These are phyloP conservation scores for Phodopus roborovskii DNA, from an alignment of 2,113 vertebrate genomes.

Conservation along the genomic window DNA sequence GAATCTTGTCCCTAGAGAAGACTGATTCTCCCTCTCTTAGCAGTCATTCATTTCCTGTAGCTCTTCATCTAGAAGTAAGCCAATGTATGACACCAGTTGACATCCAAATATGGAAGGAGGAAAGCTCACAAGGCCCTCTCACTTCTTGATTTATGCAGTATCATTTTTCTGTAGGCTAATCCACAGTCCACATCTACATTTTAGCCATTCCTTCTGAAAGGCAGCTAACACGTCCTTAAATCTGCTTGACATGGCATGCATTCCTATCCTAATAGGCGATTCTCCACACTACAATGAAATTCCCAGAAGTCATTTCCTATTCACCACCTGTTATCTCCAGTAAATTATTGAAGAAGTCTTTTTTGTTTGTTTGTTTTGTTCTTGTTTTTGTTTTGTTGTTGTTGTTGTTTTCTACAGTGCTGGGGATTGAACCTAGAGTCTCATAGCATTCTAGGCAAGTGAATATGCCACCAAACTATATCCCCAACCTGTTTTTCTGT, in stretches of 20 bases:
- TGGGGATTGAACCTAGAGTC: not conserved
- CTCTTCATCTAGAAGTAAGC: not conserved
- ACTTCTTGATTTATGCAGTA: not conserved
- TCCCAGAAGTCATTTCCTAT: slow-evolving; percentile 4
- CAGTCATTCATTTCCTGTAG: not conserved
- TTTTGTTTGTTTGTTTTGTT: too few relatives aligned
- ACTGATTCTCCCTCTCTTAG: not conserved
- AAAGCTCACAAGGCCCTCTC: not conserved
- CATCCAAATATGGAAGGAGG: not conserved
- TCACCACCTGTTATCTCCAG: slow-evolving; percentile 1
- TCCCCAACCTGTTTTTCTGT: not conserved
- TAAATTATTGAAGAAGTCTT: not conserved
- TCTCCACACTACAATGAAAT: not conserved
- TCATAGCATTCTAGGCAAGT: not conserved
- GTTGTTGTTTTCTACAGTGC: not conserved
- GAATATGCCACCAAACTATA: not conserved
- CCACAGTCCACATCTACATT: not conserved
- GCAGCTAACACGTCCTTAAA: not conserved
- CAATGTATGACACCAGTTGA: not conserved
- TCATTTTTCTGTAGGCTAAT: not conserved
- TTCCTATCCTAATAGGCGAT: slow-evolving; percentile 12
- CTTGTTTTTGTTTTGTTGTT: too few relatives aligned
- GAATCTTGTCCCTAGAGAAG: not conserved
- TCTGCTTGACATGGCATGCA: not conserved
- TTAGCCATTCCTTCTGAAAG: not conserved